Conservation (phyloP, 2,113 vertebrate genomes). For the Clarias macrocephalus region DNA sequence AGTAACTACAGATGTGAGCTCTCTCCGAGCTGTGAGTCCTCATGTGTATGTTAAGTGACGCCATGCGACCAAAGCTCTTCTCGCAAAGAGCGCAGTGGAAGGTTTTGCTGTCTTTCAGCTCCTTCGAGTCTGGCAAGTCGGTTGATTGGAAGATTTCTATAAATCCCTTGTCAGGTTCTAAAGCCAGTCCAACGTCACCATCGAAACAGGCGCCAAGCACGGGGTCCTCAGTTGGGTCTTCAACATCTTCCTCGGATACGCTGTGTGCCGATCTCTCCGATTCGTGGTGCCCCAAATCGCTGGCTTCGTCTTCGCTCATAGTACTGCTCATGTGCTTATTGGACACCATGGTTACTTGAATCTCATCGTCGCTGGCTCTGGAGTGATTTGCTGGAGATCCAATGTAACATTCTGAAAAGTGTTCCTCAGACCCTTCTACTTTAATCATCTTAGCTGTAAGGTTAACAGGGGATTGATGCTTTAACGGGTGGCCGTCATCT, state of each 20-base stretch:
- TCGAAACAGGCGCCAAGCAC: conserved; percentile 37
- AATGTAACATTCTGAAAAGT: conserved; percentile 38
- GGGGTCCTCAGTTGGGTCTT: conserved; percentile 5
- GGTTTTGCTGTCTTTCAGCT: conserved; percentile 38
- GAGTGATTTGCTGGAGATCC: conserved; percentile 37
- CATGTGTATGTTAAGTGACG: conserved; percentile 66
- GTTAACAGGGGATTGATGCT: conserved; percentile 54
- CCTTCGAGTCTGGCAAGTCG: background rate
- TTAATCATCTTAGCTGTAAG: conserved; percentile 57
- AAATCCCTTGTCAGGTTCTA: background rate
- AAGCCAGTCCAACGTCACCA: background rate
- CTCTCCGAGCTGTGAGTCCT: conserved; percentile 64
- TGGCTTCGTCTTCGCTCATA: conserved; percentile 44
- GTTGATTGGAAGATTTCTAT: conserved; percentile 30
- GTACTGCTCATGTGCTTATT: conserved; percentile 42
- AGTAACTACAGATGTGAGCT: conserved; percentile 64
- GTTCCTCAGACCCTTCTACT: conserved; percentile 55
- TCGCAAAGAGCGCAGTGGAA: conserved; percentile 64
- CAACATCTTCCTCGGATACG: conserved; percentile 33
- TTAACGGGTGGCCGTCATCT: conserved; percentile 60
- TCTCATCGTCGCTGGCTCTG: conserved; percentile 32
- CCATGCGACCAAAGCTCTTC: conserved; percentile 61
- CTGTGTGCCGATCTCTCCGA: conserved; percentile 37
- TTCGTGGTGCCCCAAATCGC: conserved; percentile 52
- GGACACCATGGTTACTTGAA: conserved; percentile 60